Base-by-base conservation (phyloP, 2,888 invertebrate species). In the Parnassius mnemosyne region DNA sequence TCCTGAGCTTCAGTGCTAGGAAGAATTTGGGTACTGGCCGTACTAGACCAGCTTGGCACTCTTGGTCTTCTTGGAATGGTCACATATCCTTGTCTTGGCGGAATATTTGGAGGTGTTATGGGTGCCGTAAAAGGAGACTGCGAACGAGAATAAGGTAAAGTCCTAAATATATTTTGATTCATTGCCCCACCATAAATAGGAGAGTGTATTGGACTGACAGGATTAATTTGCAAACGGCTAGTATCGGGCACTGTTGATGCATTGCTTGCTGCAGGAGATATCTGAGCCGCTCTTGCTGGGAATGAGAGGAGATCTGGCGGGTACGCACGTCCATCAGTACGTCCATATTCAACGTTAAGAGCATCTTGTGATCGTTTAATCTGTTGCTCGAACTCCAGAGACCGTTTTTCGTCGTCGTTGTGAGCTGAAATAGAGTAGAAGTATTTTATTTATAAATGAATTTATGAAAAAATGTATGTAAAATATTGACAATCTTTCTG, bases 31-130 rank as follows among this genome's bases (percentile, higher is more conserved):
- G 93, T 84, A 86, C 93, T 76, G 81, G 94, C 74, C 82, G 94
- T 84, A 92, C 95, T 81, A 81, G 95, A 95, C 96, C 97, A 97
- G 76, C 96, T 96, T 1, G 96, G 95, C 0, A 96, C 95, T 67
- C 97, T 92, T 0, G 96, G 97, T 74, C 96, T 92, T 69, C 97
- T 92, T 0, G 97, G 97, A 65, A 97, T 96, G 13, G 97, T 97
- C 52, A 97, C 96, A 80, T 97, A 97, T 11, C 96, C 97, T 79
- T 95, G 95, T 67, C 95, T 93, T 5, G 95, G 95, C 34, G 94
- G 93, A 50, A 95, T 92, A 9, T 95, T 93, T 42, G 95, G 94
- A 9, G 94, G 93, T 52, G 92, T 89, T 3, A 92, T 88, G 42
- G 92, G 92, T 9, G 94, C 93, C 43, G 94, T 93, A 72, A 96